These are phyloP conservation scores for Cossypha caffra DNA, from an alignment of 2,797 vertebrate species.

Conservation along the genomic window DNA sequence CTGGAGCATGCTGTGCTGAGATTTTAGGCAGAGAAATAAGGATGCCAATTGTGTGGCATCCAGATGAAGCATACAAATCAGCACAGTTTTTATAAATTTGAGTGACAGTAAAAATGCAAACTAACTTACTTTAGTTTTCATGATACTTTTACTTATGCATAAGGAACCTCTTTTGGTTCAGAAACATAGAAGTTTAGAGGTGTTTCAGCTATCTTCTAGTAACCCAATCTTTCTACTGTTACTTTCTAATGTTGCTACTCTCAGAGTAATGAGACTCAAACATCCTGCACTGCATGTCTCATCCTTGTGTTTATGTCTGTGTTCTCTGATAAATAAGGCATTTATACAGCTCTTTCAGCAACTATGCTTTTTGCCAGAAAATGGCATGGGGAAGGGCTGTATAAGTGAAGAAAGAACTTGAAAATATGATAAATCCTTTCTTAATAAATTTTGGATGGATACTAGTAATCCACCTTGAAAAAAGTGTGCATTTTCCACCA, in stretches of 20 bases:
- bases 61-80: neutral
- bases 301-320: neutral
- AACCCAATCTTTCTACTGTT: neutral
- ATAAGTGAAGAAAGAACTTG: neutral
- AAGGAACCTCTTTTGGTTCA: neutral
- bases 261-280: neutral
- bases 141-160: neutral
- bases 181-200: neutral
- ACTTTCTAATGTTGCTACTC: neutral
- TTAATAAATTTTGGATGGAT: neutral
- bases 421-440: neutral
- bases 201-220: neutral
- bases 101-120: neutral
- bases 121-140: neutral
- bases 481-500: neutral
- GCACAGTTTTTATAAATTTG: neutral
- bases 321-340: neutral
- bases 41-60: neutral
- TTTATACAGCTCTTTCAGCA: neutral
- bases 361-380: neutral
- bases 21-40: neutral
- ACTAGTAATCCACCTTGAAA: neutral
- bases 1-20: neutral
- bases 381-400: rapidly evolving
- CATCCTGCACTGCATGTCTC: rapidly evolving